A percentile compares a stretch with the other conserved stretches of the same genome.
Evolutionary conservation across 2,113 vertebrate species (phyloP).

Genomic region (Motacilla alba): DNA sequence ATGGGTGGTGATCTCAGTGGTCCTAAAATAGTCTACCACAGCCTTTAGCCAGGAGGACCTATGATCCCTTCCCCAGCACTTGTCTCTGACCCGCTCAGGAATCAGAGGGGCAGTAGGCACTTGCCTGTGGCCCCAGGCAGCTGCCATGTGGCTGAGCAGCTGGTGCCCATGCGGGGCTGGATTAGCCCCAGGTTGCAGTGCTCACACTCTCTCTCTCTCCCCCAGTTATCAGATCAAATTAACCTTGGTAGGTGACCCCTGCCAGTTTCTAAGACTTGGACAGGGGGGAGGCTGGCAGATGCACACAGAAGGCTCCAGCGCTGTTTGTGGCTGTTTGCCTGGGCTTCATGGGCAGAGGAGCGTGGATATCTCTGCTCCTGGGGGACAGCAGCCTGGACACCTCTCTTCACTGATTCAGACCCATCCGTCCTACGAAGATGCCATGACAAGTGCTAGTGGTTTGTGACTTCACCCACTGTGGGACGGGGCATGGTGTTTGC

Average conservation of each 20-base stretch:
- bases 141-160: conserved; percentile 39
- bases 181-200: conserved; percentile 4
- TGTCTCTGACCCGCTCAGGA: not conserved
- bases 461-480: not conserved
- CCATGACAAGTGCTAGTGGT: not conserved
- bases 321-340: not conserved
- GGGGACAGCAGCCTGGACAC: not conserved
- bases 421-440: not conserved
- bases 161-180: not conserved
- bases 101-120: not conserved
- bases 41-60: not conserved
- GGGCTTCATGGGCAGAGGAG: not conserved
- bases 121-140: conserved; percentile 11
- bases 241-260: conserved; percentile 45
- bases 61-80: not conserved
- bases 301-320: not conserved
- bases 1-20: conserved; percentile 55
- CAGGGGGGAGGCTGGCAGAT: not conserved
- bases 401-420: not conserved
- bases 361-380: not conserved
- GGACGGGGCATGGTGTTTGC: not conserved
- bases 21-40: not conserved
- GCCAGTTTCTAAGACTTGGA: not conserved
- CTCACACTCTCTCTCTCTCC: not conserved
- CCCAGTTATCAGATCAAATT: conserved; percentile 47